Conservation (phyloP, 1,140 invertebrate genomes). For the Elysia chlorotica region DNA sequence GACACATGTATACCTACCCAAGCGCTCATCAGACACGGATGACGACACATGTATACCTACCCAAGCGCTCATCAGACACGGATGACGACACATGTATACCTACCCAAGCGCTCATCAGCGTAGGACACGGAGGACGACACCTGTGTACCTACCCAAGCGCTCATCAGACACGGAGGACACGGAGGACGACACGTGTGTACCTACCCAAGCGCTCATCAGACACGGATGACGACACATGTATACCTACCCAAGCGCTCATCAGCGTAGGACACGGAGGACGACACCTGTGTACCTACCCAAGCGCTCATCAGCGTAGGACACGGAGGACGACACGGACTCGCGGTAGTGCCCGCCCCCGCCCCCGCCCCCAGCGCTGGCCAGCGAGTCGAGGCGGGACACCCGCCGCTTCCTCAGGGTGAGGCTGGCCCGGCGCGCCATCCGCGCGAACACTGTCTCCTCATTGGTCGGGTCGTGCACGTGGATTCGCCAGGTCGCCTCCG, state of each 20-base stretch:
- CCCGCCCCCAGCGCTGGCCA: neutral
- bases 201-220: no score
- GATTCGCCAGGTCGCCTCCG: constrained; percentile 58
- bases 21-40: no score
- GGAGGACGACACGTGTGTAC: no score
- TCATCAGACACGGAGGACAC: constrained; percentile 25
- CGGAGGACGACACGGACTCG: constrained; percentile 31
- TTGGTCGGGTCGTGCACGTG: constrained; percentile 50
- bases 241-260: no score
- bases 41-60: no score
- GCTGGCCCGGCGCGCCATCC: constrained; percentile 46
- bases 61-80: no score
- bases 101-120: neutral
- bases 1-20: no score
- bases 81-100: no score
- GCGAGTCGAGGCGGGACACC: constrained; percentile 31
- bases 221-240: no score
- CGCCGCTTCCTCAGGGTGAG: constrained; percentile 44
- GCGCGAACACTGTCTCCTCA: constrained; percentile 38
- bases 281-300: constrained; percentile 1
- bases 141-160: constrained; percentile 3
- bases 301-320: constrained; percentile 36
- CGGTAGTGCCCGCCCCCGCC: constrained; percentile 26
- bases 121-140: neutral
- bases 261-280: neutral